Conservation (phyloP, 2,797 vertebrate genomes). For the Centroberyx gerrardi region DNA sequence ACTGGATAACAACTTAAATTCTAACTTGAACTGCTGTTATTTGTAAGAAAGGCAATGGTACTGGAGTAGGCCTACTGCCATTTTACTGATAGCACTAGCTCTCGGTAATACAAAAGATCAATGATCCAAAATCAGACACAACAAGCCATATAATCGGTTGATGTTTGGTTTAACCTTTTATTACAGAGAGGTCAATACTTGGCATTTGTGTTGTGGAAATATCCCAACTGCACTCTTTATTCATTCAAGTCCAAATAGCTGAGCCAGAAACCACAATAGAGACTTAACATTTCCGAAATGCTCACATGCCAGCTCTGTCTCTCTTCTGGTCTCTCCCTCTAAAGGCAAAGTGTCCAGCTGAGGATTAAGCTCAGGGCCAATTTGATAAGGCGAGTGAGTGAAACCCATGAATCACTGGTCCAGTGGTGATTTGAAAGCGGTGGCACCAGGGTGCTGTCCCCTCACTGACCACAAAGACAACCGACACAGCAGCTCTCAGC, state of each 20-base stretch:
- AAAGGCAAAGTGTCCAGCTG: constrained; percentile 28
- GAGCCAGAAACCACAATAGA: constrained; percentile 26
- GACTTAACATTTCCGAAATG: constrained; percentile 30
- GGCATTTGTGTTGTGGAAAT: not conserved
- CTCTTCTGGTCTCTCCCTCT: constrained; percentile 20
- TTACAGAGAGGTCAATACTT: not conserved
- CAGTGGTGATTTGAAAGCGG: constrained; percentile 44
- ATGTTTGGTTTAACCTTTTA: too few relatives aligned
- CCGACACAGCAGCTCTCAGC: constrained; percentile 32
- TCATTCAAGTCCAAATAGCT: constrained; percentile 26
- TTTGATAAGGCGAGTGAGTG: constrained; percentile 62
- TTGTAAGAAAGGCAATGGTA: too few relatives aligned
- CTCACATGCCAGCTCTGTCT: constrained; percentile 2
- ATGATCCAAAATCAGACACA: too few relatives aligned
- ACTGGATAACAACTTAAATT: too few relatives aligned
- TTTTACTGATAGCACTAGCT: too few relatives aligned
- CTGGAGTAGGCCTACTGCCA: too few relatives aligned
- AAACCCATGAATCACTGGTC: constrained; percentile 41
- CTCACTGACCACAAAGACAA: constrained; percentile 54
- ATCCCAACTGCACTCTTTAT: not conserved
- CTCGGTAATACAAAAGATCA: too few relatives aligned
- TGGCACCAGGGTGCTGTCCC: constrained; percentile 47
- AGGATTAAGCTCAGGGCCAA: constrained; percentile 46
- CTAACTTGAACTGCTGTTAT: too few relatives aligned
- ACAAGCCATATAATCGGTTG: too few relatives aligned